phyloP scores from a whole-genome alignment of 2,888 invertebrate genomes.

The Lasioglossum leucozonium region DNA sequence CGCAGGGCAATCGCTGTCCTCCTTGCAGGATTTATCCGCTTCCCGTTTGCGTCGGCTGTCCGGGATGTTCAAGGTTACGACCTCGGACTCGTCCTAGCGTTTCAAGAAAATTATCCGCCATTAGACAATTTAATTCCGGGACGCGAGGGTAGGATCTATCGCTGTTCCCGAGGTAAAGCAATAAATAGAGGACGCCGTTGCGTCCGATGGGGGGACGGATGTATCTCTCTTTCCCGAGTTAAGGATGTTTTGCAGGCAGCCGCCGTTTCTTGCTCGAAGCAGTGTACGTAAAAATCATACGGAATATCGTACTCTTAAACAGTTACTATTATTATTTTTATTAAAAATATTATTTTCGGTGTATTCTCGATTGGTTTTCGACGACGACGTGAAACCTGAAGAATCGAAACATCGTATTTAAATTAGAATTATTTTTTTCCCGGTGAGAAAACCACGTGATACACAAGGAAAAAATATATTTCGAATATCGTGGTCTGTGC shows the following conservation, averaged over 20 bases:
- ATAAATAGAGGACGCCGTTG: not conserved
- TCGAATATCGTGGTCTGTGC: too few relatives aligned
- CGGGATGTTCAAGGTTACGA: conserved; percentile 71
- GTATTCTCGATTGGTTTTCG: not conserved
- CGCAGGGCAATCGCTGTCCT: conserved; percentile 62
- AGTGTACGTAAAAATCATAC: not conserved
- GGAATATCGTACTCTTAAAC: not conserved
- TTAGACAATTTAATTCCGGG: not conserved
- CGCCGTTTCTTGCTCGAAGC: not conserved
- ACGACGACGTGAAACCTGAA: not conserved
- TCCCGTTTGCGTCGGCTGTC: conserved; percentile 65
- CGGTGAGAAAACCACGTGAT: too few relatives aligned
- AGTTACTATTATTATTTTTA: not conserved
- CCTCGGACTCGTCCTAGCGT: conserved; percentile 63
- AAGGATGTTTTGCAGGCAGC: not conserved
- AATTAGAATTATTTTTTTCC: too few relatives aligned
- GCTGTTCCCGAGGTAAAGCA: not conserved
- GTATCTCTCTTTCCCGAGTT: not conserved
- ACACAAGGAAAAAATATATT: too few relatives aligned
- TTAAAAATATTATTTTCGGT: not conserved
- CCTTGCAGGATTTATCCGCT: conserved; percentile 58
- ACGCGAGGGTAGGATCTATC: not conserved
- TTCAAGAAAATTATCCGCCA: conserved; percentile 12
- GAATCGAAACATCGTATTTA: too few relatives aligned
- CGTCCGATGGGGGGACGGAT: not conserved